Base-by-base conservation (phyloP, 2,113 vertebrate genomes). In the Ceyx cyanopectus region DNA sequence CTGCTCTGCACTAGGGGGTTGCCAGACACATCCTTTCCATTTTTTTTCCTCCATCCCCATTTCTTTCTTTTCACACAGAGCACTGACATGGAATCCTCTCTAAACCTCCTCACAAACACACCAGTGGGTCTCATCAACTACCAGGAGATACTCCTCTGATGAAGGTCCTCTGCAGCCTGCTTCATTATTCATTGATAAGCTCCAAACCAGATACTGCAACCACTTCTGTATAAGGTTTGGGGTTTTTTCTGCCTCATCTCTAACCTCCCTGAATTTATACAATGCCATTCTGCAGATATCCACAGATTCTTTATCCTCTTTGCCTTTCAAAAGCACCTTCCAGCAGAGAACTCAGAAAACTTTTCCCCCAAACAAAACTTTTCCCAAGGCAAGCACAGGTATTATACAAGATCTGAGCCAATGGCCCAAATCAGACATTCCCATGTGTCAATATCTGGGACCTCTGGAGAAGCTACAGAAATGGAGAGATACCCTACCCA, bases 131-230 rank as follows among this genome's bases (percentile, higher is more conserved):
- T 73, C 82, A 26, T 88, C 65, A 90, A 80, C 30, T 19, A 27
- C 12, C 14, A 1, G 4, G 9, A 57, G 67, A 85, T 50, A 84
- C 76, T 85, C 75, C 50, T 46, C 34, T 5, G 6, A 41, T 34
- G 63, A 80, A 77, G 53, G 45, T 85, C n/a, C 24, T 63, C 73
- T 40, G 45, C 45, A 78, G 51, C n/a, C 61, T 81, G 26, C 56
- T 91, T 94, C 65, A 23, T 50, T 86, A 81, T 88, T 92, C 81
- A 86, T 30, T 84, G 62, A 87, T 85, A 58, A 93, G 72, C 15
- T 62, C 69, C 7, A 61, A 69, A 37, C 3, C 7, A 81, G 65
- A 85, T 27, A 41, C 21, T 32, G 62, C 17, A 62, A 50, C 7
- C 8, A 30, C 23, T 61, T 81, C 18, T 54, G 4, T 56, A 87